Base-by-base conservation (phyloP, 2,888 invertebrate genomes). In the Cryptocheilus praepositus region DNA sequence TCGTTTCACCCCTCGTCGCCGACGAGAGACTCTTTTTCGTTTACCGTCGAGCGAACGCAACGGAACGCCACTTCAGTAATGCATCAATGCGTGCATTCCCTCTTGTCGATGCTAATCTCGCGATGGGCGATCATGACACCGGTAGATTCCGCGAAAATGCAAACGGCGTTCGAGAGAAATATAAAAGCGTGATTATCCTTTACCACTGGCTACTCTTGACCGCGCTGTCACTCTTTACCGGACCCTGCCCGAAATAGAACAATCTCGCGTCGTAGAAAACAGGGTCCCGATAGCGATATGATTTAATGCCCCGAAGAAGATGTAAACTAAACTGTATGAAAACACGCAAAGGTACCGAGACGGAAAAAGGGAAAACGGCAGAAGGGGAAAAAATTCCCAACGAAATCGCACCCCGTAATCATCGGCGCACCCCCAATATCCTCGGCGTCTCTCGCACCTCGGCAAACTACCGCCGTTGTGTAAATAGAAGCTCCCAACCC, bases 401-500 rank as follows among this genome's bases (percentile, higher is more conserved):
- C 56, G 45, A 61, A 36, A 36, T 36, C 36, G 54, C 16, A 60
- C 36, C 36, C 36, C 36, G 36, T 36, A 36, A 36, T 36, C 36
- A 36, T 36, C 36, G 36, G 36, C 36, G 36, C 68, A 71, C 68
- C 70, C 74, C 70, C 68, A 65, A 73, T 76, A 71, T 79, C 77
- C 70, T 73, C 64, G 74, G 70, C 73, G 61, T 60, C 71, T 70
- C 64, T 52, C 63, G 61, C 61, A 69, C 62, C 65, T 63, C 64
- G 53, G 49, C 70, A 54, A 74, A 64, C 74, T 68, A 67, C 64
- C 65, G 59, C 25, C 58, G 62, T 65, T 70, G 61, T 61, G 64
- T 54, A 73, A 73, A 74, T 73, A 72, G 71, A 62, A 74, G 58
- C 53, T 19, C 19, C 36, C 45, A 62, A 46, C 46, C 49, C n/a